Conservation (phyloP, 1,140 invertebrate species). For the Nymphalis io region DNA sequence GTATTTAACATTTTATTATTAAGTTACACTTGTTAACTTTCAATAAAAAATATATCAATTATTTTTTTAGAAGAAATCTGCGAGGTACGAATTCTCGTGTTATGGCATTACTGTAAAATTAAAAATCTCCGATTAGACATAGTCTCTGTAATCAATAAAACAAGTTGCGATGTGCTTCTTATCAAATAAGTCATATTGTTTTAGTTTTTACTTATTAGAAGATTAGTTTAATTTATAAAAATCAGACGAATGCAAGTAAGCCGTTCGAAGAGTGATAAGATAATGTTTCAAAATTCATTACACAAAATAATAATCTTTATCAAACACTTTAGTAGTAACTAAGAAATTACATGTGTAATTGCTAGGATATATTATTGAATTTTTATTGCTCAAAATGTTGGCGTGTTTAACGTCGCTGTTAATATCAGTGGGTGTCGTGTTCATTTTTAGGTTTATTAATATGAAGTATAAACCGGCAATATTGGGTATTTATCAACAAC, state of each 20-base stretch:
- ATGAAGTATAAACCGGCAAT: slow-evolving; percentile 66
- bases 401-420: slow-evolving; percentile 39
- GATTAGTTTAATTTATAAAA: neutral
- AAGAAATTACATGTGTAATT: neutral
- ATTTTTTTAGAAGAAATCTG: no score
- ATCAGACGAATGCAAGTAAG: slow-evolving; percentile 7
- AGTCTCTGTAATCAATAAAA: no score
- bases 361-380: neutral
- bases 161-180: no score
- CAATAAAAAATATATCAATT: no score
- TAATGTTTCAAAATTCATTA: slow-evolving; percentile 8
- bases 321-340: neutral
- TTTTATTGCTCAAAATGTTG: slow-evolving; percentile 30
- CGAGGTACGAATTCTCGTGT: no score
- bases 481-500: slow-evolving; percentile 79
- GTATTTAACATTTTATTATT: no score
- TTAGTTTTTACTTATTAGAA: neutral
- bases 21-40: no score
- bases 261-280: slow-evolving; percentile 8
- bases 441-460: slow-evolving; percentile 62
- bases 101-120: no score
- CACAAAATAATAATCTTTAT: neutral
- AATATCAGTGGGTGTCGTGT: slow-evolving; percentile 50
- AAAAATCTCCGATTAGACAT: no score
- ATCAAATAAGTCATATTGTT: neutral